Percentiles rank a stretch among this genome's conserved stretches.
Evolutionary conservation across 2,113 vertebrate species (phyloP).

Genomic region (Aythya baeri): DNA sequence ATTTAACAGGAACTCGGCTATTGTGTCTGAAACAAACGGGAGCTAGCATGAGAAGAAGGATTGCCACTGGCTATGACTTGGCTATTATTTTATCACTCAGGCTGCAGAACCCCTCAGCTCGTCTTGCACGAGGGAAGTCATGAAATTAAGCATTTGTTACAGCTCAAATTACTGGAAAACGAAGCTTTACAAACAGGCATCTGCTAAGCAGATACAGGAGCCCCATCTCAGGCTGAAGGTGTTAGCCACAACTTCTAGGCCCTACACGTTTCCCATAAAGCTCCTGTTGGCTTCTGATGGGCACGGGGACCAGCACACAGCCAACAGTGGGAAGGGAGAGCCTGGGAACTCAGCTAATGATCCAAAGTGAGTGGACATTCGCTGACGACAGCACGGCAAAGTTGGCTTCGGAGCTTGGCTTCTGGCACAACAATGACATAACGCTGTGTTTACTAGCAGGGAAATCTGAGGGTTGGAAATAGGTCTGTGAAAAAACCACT

Average conservation of each 20-base stretch:
- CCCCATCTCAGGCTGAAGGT: neutral
- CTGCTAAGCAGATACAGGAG: neutral
- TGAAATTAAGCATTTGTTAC: neutral
- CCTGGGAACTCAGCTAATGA: constrained; percentile 48
- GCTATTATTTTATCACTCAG: neutral
- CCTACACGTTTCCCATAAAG: neutral
- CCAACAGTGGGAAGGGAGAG: neutral
- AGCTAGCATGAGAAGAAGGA: neutral
- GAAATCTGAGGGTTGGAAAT: constrained; percentile 61
- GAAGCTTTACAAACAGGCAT: neutral
- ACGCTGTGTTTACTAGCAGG: constrained; percentile 53
- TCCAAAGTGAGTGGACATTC: neutral
- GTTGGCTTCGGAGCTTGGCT: constrained; percentile 53
- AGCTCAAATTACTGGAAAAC: neutral
- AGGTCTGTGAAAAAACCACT: constrained; percentile 53
- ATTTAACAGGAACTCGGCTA: neutral
- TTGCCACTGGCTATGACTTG: neutral
- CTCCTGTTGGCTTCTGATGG: neutral
- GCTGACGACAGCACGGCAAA: constrained; percentile 14
- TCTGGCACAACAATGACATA: constrained; percentile 49
- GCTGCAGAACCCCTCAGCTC: constrained; percentile 1
- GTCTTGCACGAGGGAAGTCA: neutral
- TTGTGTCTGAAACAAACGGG: constrained; percentile 11
- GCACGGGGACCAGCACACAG: neutral
- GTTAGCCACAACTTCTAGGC: neutral